Evolutionary conservation across 2,113 vertebrate genomes (phyloP).

Genomic region (Mormyrus iriodes): DNA sequence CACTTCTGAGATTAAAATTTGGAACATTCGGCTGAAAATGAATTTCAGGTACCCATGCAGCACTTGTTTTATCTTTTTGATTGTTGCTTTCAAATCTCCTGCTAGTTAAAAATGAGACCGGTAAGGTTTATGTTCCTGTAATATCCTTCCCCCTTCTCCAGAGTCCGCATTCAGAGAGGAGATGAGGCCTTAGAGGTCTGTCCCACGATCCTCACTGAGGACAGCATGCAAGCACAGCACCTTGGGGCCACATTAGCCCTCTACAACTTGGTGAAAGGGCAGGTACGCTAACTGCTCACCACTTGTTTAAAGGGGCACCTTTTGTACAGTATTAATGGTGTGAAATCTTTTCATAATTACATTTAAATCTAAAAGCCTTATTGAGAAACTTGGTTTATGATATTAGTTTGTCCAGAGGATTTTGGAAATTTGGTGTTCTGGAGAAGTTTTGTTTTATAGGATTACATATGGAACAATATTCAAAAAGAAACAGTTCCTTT

Average conservation of each 20-base stretch:
- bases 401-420: not conserved
- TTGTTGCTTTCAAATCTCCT: not conserved
- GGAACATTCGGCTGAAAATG: not conserved
- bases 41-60: not conserved
- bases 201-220: slow-evolving; percentile 87
- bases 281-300: slow-evolving; percentile 58
- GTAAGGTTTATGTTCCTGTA: not conserved
- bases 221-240: slow-evolving; percentile 95
- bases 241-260: slow-evolving; percentile 86
- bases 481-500: not conserved
- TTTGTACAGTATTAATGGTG: not conserved
- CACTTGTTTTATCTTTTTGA: not conserved
- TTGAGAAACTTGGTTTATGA: not conserved
- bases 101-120: not conserved
- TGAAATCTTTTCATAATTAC: not conserved
- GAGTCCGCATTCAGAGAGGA: slow-evolving; percentile 73
- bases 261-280: slow-evolving; percentile 86
- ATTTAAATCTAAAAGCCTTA: not conserved
- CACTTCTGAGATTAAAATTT: not conserved
- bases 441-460: not conserved
- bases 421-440: not conserved
- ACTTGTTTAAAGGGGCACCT: not conserved
- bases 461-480: not conserved
- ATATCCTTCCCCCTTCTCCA: slow-evolving; percentile 37
- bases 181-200: slow-evolving; percentile 81